Base-by-base conservation (phyloP, 2,797 vertebrate species). In the Cynodonichthys magdalenae region DNA sequence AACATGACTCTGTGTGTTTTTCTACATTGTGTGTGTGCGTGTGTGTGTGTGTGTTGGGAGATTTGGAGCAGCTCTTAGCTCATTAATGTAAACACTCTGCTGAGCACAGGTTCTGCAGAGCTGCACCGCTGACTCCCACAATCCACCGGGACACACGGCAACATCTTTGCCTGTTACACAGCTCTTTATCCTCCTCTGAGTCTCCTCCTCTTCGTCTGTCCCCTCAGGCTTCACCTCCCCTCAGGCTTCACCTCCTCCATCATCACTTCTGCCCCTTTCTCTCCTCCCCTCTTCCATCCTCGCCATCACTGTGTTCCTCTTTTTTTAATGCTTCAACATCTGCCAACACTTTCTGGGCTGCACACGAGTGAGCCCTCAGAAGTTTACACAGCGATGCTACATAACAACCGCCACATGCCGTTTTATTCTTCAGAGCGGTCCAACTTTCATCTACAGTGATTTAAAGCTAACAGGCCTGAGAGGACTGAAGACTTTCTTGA, bases 81-180 rank as follows among this genome's bases (percentile, higher is more conserved):
- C 84, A 85, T 90, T 88, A 87, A 83, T 73, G 78, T 80, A 72
- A 83, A 80, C 82, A 84, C 60, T 15, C 73, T 74, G 29, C 75
- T 79, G 74, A 86, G 77, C 76, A 82, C 75, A 74, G 72, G 85
- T 82, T 89, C 81, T 80, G 78, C 75, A 56, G 75, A 82, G 57
- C 76, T 80, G 84, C 82, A 83, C 75, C 75, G 45, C 71, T 77
- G 79, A 77, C 66, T 87, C 66, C 53, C 58, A 66, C 41, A 66
- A 68, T 81, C 87, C 74, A 71, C 73, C 46, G 77, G 79, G 85
- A 85, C 48, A 63, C 55, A 59, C 58, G 77, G 56, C 65, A 71
- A 68, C 75, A 75, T 56, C 48, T 76, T 62, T 66, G 59, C 50
- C 57, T 64, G 51, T 69, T 77, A 66, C 68, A 52, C 24, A 45